Evolutionary conservation across 2,797 vertebrate species (phyloP).

Genomic region (Remorina albescens): DNA sequence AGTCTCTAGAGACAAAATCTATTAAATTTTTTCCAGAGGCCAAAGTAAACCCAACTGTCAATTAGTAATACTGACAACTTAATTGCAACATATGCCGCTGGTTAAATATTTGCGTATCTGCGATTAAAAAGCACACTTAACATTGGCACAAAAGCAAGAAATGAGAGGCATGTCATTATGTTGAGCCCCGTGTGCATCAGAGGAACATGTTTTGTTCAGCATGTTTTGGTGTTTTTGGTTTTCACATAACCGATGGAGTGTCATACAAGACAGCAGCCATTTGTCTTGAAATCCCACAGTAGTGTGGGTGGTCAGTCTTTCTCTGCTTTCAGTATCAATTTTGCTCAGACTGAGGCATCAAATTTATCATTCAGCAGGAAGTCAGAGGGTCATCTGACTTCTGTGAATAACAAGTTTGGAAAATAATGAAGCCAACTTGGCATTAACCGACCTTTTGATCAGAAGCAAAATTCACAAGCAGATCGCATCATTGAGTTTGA

Average conservation of each 20-base stretch:
- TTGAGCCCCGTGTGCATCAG: not conserved
- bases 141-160: not conserved
- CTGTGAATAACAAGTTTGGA: not conserved
- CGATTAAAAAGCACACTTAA: not conserved
- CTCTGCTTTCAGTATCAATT: conserved; percentile 29
- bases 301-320: not conserved
- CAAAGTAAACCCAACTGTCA: not conserved
- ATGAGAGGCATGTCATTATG: not conserved
- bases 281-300: not conserved
- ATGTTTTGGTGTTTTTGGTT: not conserved
- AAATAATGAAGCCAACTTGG: not conserved
- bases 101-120: not conserved
- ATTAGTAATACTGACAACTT: not conserved
- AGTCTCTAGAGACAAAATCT: conserved; percentile 34
- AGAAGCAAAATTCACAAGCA: not conserved
- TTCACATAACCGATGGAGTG: not conserved
- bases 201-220: not conserved
- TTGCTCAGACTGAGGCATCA: conserved; percentile 12
- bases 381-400: conserved; percentile 11
- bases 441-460: not conserved
- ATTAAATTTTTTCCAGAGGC: conserved; percentile 2
- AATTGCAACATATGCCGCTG: not conserved
- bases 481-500: not conserved
- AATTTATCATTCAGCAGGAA: conserved; percentile 32
- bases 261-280: not conserved